Conservation (phyloP, 2,113 vertebrate genomes). For the Colossoma macropomum region DNA sequence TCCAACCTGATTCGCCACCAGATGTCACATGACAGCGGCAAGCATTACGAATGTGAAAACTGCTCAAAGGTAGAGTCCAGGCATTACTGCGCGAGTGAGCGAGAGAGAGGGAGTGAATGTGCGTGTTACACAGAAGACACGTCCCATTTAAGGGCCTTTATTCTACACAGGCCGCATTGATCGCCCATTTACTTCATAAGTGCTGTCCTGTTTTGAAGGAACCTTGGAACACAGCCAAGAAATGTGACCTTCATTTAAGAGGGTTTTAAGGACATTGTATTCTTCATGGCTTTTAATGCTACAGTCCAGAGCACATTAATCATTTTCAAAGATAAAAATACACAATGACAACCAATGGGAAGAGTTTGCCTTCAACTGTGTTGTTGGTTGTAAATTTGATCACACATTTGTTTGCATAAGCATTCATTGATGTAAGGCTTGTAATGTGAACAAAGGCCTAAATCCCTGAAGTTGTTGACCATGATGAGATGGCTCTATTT, state of each 20-base stretch:
- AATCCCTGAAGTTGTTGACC: too few species aligned
- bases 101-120: not conserved
- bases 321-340: too few species aligned
- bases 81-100: slow-evolving; percentile 73
- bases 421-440: too few species aligned
- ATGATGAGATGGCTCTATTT: too few species aligned
- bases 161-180: not conserved
- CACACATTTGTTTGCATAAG: too few species aligned
- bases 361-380: too few species aligned
- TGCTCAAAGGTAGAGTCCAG: slow-evolving; percentile 99
- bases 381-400: too few species aligned
- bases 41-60: slow-evolving; percentile 99
- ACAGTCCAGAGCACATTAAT: too few species aligned
- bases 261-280: too few species aligned
- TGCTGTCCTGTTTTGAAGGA: not conserved
- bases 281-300: too few species aligned
- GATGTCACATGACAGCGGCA: slow-evolving; percentile 99
- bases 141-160: not conserved
- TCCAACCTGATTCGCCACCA: slow-evolving; percentile 99
- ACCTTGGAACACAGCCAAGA: not conserved
- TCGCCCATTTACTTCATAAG: not conserved
- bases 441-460: too few species aligned
- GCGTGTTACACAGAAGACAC: not conserved
- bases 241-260: not conserved
- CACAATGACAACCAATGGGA: too few species aligned